Evolutionary conservation across 1,140 invertebrate genomes (phyloP).

Genomic region (Plodia interpunctella): DNA sequence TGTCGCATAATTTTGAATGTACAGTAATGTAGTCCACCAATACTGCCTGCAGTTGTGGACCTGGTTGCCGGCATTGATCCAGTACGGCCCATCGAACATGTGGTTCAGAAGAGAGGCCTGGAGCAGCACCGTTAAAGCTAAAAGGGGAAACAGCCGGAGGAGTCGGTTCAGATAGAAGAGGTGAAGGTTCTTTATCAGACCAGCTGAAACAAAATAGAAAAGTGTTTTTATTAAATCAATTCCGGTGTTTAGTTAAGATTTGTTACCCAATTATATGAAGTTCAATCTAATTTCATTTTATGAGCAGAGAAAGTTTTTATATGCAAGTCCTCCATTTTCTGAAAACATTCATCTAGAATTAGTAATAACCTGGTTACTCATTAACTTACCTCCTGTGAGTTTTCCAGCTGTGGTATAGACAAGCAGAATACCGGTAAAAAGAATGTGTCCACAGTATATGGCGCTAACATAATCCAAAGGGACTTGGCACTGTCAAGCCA

Average conservation of each 20-base stretch:
- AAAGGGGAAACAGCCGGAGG: constrained; percentile 78
- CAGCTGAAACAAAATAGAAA: no score
- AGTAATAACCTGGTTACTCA: not conserved
- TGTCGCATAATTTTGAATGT: constrained; percentile 52
- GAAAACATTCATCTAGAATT: no score
- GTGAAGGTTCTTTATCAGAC: constrained; percentile 40
- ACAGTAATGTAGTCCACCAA: constrained; percentile 53
- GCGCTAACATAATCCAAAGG: not conserved
- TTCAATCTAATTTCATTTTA: no score
- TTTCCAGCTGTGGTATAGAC: not conserved
- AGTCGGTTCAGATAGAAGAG: constrained; percentile 75
- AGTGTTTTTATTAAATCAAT: no score
- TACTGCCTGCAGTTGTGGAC: constrained; percentile 34
- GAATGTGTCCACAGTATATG: not conserved
- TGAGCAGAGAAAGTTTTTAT: no score
- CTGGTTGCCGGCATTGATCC: constrained; percentile 38
- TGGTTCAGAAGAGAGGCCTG: constrained; percentile 76
- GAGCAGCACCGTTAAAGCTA: constrained; percentile 77
- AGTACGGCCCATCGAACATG: constrained; percentile 78
- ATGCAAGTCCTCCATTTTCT: no score
- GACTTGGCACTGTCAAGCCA: not conserved
- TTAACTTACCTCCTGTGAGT: not conserved
- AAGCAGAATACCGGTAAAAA: not conserved
- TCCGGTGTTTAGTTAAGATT: no score
- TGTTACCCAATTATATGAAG: no score